Conservation (phyloP, 35 echinoderm and acorn worm species). For the Patiria miniata region DNA sequence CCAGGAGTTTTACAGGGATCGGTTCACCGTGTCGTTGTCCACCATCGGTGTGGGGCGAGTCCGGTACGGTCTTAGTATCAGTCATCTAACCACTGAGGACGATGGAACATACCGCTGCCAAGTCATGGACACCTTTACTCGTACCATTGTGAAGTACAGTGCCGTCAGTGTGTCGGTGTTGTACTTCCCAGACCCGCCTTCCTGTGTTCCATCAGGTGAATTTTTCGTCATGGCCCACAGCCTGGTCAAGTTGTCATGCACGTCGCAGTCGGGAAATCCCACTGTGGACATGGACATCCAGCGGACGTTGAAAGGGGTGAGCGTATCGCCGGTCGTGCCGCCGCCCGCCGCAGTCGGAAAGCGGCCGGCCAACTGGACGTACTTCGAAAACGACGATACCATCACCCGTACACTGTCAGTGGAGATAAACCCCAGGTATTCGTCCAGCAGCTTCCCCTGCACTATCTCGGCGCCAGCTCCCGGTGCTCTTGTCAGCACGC, state of each 20-base stretch:
- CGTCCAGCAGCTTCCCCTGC: background rate
- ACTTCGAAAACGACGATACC: constrained; percentile 1
- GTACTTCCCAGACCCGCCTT: background rate
- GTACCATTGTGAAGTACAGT: background rate
- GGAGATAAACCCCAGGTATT: background rate
- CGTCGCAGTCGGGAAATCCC: background rate
- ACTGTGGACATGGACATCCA: background rate
- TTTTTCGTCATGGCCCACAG: constrained; percentile 6
- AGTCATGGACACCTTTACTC: background rate
- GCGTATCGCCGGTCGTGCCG: background rate
- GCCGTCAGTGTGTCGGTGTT: background rate
- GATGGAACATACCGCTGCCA: constrained; percentile 10
- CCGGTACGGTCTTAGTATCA: background rate
- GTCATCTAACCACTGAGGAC: background rate
- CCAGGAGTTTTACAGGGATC: background rate
- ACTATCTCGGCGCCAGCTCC: background rate
- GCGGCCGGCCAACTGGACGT: background rate
- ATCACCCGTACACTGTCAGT: background rate
- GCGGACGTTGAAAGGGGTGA: background rate
- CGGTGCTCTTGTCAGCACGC: background rate
- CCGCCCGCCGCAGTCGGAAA: background rate
- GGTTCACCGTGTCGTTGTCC: background rate
- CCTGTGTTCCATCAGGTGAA: background rate
- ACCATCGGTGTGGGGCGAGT: background rate
- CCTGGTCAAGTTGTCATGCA: background rate